Conservation (phyloP, 2,113 vertebrate species). For the Aptenodytes patagonicus region DNA sequence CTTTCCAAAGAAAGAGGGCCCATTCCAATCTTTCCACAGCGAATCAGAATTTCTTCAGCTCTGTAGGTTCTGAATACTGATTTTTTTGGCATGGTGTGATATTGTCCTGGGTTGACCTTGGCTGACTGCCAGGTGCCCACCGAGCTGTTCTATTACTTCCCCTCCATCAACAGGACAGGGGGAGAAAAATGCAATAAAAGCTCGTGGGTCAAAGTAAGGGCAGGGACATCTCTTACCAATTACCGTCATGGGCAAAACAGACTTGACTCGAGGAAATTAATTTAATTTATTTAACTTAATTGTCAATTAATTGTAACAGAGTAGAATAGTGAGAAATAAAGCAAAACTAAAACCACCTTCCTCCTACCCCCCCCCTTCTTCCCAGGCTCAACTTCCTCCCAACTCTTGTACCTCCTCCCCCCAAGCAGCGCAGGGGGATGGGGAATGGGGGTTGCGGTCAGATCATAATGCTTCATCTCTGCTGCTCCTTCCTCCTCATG, state of each 20-base stretch:
- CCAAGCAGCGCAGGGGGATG: fast-evolving
- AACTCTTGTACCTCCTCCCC: not conserved
- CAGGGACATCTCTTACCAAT: not conserved
- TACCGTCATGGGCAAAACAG: not conserved
- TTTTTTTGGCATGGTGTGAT: not conserved
- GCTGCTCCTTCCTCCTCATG: not conserved
- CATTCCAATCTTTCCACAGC: not conserved
- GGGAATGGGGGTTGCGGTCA: not conserved
- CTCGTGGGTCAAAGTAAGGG: not conserved
- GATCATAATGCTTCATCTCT: not conserved
- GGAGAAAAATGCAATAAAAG: not conserved
- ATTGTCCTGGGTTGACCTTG: not conserved
- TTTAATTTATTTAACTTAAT: not conserved
- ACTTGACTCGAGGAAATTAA: not conserved
- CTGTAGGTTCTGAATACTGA: not conserved
- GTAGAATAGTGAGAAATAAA: not conserved
- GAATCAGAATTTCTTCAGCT: not conserved
- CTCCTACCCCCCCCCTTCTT: not conserved
- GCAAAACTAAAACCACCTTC: not conserved
- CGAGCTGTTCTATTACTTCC: not conserved
- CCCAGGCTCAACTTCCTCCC: not conserved
- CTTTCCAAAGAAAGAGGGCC: not conserved
- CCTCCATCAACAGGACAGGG: not conserved
- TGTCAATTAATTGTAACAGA: not conserved
- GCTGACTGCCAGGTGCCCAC: not conserved